Evolutionary conservation across 64 coral and sea anemone genomes (phyloP).

Genomic region (Dendrophyllia cribrosa): DNA sequence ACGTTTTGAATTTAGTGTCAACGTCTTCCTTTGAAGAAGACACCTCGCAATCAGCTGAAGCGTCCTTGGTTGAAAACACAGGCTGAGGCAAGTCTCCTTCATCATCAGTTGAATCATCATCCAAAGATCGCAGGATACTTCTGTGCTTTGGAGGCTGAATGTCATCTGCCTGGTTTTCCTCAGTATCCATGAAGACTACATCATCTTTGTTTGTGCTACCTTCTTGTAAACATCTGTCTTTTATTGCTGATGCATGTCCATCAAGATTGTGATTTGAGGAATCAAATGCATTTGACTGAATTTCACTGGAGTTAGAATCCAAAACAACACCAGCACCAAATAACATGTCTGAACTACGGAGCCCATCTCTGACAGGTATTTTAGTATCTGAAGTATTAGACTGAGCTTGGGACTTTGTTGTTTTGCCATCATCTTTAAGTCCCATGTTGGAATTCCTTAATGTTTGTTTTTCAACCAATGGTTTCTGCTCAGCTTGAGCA

Average conservation of each 20-base stretch:
- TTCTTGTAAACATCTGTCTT: neutral
- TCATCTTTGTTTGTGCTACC: neutral
- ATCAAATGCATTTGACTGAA: neutral
- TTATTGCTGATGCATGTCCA: neutral
- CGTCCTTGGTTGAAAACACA: neutral
- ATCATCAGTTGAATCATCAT: slow-evolving; percentile 49
- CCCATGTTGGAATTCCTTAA: neutral
- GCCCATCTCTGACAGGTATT: neutral
- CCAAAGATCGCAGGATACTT: neutral
- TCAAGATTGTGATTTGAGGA: neutral
- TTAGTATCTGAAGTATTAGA: neutral
- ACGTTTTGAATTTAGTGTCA: neutral
- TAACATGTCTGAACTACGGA: neutral
- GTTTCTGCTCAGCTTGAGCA: neutral
- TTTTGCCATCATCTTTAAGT: neutral
- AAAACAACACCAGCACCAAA: slow-evolving; percentile 13
- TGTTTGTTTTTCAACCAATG: neutral
- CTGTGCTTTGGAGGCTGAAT: slow-evolving; percentile 10
- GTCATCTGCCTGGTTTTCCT: neutral
- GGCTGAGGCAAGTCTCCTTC: slow-evolving; percentile 2
- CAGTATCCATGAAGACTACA: neutral
- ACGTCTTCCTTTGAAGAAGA: neutral
- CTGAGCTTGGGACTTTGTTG: neutral
- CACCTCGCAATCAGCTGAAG: neutral
- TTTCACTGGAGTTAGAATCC: neutral